Conservation (phyloP, 2,888 invertebrate species). For the Nymphalis polychloros region DNA sequence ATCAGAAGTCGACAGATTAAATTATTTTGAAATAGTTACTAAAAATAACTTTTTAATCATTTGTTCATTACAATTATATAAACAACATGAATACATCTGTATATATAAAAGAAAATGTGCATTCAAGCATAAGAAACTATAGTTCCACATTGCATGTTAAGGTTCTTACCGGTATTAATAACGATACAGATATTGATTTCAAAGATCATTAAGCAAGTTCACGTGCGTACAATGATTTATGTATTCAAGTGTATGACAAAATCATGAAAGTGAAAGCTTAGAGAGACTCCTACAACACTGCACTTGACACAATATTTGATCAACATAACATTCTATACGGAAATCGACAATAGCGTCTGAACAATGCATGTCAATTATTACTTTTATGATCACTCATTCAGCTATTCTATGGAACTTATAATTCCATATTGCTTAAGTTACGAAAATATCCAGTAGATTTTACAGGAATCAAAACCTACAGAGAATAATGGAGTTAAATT, state of each 20-base stretch:
- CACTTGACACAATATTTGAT: conserved; percentile 56
- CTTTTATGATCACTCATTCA: conserved; percentile 5
- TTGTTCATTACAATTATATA: background rate
- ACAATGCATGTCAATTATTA: conserved; percentile 37
- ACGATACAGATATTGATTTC: conserved; percentile 26
- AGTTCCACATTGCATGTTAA: conserved; percentile 22
- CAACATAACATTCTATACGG: conserved; percentile 47
- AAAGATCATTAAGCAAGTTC: conserved; percentile 33
- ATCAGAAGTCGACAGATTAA: too few relatives aligned
- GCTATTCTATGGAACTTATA: too few relatives aligned
- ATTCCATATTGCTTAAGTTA: too few relatives aligned
- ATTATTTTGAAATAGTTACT: background rate
- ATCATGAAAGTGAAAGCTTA: conserved; percentile 67
- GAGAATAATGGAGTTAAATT: too few relatives aligned
- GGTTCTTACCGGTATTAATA: conserved; percentile 20
- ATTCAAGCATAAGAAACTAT: conserved; percentile 10
- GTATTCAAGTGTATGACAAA: conserved; percentile 54
- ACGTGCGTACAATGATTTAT: conserved; percentile 34
- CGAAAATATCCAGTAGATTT: too few relatives aligned
- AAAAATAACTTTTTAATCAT: background rate
- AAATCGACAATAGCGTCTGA: conserved; percentile 41
- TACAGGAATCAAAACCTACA: too few relatives aligned
- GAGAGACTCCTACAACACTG: conserved; percentile 56
- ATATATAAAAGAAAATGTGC: conserved; percentile 1
- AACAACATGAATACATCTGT: background rate